phyloP scores from a whole-genome alignment of 2,797 vertebrate genomes.

The Neopelma chrysocephalum region DNA sequence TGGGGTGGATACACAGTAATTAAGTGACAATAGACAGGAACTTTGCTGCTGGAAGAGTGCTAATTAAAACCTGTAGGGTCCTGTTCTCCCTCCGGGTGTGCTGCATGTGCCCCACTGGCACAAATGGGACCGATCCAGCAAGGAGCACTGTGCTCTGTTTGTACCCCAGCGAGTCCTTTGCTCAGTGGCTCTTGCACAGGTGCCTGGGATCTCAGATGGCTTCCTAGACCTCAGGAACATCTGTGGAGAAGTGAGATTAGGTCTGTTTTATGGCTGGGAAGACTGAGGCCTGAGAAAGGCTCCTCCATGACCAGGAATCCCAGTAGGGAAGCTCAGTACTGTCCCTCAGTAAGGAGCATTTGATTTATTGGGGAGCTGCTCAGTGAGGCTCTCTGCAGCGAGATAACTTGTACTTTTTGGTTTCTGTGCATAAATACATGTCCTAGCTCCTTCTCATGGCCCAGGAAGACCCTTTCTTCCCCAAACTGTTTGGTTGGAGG shows the following conservation, averaged over 20 bases:
- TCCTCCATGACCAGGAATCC: background rate
- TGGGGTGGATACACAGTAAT: slow-evolving; percentile 59
- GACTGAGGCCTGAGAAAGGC: background rate
- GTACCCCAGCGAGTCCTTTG: accelerated
- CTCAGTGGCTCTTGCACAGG: background rate
- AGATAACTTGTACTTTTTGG: background rate
- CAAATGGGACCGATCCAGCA: background rate
- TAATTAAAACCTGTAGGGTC: slow-evolving; percentile 64
- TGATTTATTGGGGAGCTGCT: no score
- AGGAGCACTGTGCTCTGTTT: background rate
- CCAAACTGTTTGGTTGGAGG: background rate
- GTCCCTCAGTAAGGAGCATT: accelerated
- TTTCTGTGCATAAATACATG: accelerated
- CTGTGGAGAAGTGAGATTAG: background rate
- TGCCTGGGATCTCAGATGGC: background rate
- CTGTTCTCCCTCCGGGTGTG: background rate
- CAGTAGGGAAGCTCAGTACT: accelerated
- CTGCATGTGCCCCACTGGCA: background rate
- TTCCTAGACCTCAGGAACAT: background rate
- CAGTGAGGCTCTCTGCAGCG: accelerated
- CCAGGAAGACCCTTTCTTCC: background rate
- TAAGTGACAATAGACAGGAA: slow-evolving; percentile 62
- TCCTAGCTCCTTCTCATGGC: accelerated
- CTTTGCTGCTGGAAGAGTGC: slow-evolving; percentile 35
- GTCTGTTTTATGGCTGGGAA: background rate